Evolutionary conservation across 2,113 vertebrate species (phyloP).

Genomic region (Bettongia penicillata): DNA sequence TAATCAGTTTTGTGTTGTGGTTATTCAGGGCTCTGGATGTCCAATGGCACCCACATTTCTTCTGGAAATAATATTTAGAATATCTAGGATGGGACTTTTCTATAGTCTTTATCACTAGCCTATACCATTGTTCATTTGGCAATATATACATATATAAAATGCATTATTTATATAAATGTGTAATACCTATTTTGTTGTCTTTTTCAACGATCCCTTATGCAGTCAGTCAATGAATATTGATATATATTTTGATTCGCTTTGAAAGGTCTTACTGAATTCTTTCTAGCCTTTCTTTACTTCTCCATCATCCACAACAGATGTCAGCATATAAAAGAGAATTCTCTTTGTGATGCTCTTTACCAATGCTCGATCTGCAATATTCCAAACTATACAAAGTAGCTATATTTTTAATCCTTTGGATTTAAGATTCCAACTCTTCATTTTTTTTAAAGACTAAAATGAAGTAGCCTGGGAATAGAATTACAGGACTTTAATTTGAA

Average conservation of each 20-base stretch:
- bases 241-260: background rate
- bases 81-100: background rate
- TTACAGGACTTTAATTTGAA: background rate
- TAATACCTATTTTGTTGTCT: background rate
- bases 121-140: background rate
- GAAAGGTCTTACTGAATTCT: background rate
- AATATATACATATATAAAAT: background rate
- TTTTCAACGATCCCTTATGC: background rate
- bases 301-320: background rate
- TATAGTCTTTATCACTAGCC: background rate
- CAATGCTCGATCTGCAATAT: background rate
- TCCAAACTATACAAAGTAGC: background rate
- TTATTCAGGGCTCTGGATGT: background rate
- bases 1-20: background rate
- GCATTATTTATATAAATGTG: background rate
- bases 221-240: background rate
- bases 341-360: background rate
- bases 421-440: slow-evolving; percentile 1
- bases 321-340: background rate
- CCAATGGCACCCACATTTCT: background rate
- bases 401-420: background rate
- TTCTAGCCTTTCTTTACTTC: background rate
- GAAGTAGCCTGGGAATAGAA: background rate
- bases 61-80: background rate
- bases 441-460: slow-evolving; percentile 8